Base-by-base conservation (phyloP, 2,888 invertebrate species). In the Tiliacea aurago region DNA sequence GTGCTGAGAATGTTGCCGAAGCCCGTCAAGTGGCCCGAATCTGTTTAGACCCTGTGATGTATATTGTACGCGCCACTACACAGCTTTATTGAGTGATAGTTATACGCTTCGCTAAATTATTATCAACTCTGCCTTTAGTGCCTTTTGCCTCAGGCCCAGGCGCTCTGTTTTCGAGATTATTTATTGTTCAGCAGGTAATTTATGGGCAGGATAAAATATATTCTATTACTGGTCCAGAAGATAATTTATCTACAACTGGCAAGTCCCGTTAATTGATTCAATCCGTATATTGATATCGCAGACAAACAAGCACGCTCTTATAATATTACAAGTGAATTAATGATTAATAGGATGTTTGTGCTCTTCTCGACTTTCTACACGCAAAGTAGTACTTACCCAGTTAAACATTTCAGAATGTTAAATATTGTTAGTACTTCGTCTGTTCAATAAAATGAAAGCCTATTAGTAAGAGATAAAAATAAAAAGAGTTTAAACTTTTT, bases 1-100 rank as follows among this genome's bases (percentile, higher is more conserved):
- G 94, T 93, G 91, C 91, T 90, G 92, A 92, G 93, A 92, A 92
- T 91, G 91, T 92, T 90, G 90, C 92, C 89, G 92, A 93, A 92
- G 92, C 93, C 94, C 90, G 92, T 94, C 95, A 95, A 95, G 92
- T 94, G 93, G 86, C 89, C 91, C 88, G 92, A 95, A 94, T 95
- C 94, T 94, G 93, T 93, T 93, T 92, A 81, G 83, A 61, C 76
- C 76, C 74, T 83, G 79, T 84, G 86, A 85, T 76, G 84, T 84
- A 78, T 76, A 83, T 78, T 81, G 75, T 81, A 76, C 79, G 81
- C 77, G 66, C 81, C 83, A 84, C 58, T 84, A 71, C 78, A 82
- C 70, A 61, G 73, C 61, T 84, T 84, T 84, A 83, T 78, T 76
- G 71, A 84, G 67, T 80, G 81, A 84, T 84, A 84, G 80, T 70